phyloP scores from a whole-genome alignment of 2,797 vertebrate species.

The Scolopax rusticola region DNA sequence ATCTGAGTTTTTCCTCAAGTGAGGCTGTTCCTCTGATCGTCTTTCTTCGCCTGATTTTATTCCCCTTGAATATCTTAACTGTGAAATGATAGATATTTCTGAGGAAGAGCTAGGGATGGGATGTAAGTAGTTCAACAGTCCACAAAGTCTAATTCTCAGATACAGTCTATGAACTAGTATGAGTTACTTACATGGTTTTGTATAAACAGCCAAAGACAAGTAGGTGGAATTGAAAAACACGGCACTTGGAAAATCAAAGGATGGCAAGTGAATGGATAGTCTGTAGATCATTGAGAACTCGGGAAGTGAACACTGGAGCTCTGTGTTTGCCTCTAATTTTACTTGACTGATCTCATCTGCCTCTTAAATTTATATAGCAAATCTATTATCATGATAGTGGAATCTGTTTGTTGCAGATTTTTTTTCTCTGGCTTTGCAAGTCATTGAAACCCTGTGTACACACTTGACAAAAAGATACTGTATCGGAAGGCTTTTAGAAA shows the following conservation, averaged over 20 bases:
- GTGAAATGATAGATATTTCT: neutral
- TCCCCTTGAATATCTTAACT: neutral
- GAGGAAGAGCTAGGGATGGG: neutral
- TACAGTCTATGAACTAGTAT: neutral
- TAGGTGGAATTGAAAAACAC: constrained; percentile 34
- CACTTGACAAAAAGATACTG: constrained; percentile 46
- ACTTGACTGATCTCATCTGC: constrained; percentile 58
- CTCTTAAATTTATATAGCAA: constrained; percentile 55
- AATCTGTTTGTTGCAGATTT: constrained; percentile 10
- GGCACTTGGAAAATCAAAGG: constrained; percentile 37
- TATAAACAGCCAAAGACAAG: constrained; percentile 6
- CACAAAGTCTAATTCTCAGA: neutral
- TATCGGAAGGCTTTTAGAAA: constrained; percentile 55
- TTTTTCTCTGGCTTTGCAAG: constrained; percentile 43
- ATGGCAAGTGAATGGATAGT: constrained; percentile 5
- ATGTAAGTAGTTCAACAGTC: neutral
- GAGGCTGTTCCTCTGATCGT: neutral
- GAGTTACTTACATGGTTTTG: neutral
- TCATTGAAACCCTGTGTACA: constrained; percentile 19
- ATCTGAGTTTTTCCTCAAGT: neutral
- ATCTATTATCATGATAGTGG: constrained; percentile 35
- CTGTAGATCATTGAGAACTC: neutral
- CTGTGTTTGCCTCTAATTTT: constrained; percentile 31
- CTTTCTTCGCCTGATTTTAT: neutral
- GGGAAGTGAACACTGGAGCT: neutral